Evolutionary conservation across 2,797 vertebrate genomes (phyloP), one percentile per base, ranked within the genome.

Genomic region (Enteromius argenteus): DNA sequence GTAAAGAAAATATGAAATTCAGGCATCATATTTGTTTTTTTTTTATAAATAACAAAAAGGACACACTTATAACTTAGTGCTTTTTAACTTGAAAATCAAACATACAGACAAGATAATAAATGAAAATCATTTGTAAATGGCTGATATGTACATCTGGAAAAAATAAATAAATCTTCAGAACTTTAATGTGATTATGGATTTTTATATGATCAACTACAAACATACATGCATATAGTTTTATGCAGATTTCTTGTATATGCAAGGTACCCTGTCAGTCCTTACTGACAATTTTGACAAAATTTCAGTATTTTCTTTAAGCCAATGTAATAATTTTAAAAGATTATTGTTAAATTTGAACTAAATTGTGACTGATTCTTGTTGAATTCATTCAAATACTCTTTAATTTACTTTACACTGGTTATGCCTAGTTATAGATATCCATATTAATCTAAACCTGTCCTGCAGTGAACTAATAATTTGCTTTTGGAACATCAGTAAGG

Each of bases 91-190:
- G 82, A 87, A 21, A 74, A 82, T 85, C 66, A 86, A 83, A 88
- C 85, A 79, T 64, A 75, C 85, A 89, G 19, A 68, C 58, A 84
- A 7, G 56, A 80, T 77, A 93, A 94, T 91, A 93, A 88, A 44
- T 93, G 90, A 90, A 87, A 82, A 80, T 86, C 42, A 90, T 5
- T 23, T 86, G 64, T 53, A 89, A 89, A 86, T 83, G 37, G 62
- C 51, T 51, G 35, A 87, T 92, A 93, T 94, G 93, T 94, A 94
- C 92, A 94, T 79, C 17, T 84, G 81, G 88, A 90, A 13, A 14
- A 92, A 95, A 95, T 93, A 94, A 95, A 95, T 94, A 93, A 91
- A 94, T 94, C 90, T 93, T 91, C 92, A 95, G 89, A 87, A 91
- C 87, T 92, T 89, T 90, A 91, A 91, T 94, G 93, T 91, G 91